A percentile compares a stretch with the other conserved stretches of the same genome.
Evolutionary conservation across 2,888 invertebrate genomes (phyloP).

Genomic region (Synergus gifuensis): DNA sequence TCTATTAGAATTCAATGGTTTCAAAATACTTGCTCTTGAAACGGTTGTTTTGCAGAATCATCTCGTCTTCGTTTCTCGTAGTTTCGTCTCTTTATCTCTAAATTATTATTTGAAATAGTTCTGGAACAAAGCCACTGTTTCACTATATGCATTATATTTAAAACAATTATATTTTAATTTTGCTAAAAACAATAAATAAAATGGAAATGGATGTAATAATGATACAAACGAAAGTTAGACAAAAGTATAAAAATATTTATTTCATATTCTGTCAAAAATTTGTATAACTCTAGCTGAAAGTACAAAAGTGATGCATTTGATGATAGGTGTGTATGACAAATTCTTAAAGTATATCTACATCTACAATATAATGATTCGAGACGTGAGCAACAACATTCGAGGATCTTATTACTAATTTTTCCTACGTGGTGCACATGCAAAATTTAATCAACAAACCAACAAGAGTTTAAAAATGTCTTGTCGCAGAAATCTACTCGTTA

Average conservation of each 20-base stretch:
- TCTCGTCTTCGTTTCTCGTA: neutral
- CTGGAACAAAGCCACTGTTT: neutral
- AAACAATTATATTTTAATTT: too few relatives aligned
- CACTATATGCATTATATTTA: too few relatives aligned
- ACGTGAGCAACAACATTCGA: neutral
- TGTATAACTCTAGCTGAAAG: too few relatives aligned
- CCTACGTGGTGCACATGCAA: too few relatives aligned
- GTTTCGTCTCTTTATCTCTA: neutral
- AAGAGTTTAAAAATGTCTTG: neutral
- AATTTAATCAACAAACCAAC: too few relatives aligned
- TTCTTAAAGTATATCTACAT: neutral
- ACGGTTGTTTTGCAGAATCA: neutral
- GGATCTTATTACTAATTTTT: neutral
- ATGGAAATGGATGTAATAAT: too few relatives aligned
- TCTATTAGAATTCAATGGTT: conserved; percentile 24
- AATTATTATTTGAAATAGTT: neutral
- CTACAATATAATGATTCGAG: neutral
- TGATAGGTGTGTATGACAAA: neutral
- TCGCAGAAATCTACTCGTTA: neutral
- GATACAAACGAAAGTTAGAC: neutral
- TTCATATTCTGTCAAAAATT: neutral
- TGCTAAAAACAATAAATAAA: too few relatives aligned
- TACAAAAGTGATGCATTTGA: neutral
- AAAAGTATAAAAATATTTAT: neutral
- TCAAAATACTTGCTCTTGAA: neutral